Base-by-base conservation (phyloP, 2,888 invertebrate species). In the Mechanitis messenoides region DNA sequence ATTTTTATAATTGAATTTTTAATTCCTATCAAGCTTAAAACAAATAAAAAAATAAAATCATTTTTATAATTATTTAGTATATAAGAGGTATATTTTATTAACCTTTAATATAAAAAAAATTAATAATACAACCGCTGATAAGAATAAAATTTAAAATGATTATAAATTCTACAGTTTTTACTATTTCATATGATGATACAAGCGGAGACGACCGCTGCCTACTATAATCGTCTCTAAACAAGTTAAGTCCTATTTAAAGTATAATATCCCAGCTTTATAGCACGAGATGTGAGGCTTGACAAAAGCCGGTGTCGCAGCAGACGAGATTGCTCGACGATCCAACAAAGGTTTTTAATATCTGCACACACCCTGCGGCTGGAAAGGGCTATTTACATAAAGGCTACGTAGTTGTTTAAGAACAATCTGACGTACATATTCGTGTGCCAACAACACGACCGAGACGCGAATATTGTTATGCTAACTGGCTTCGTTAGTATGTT, bases 401-500 rank as follows among this genome's bases (percentile, higher is more conserved):
- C 84, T 79, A 78, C 79, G 83, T 75, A 73, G 74, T 84, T 83
- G 83, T 84, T 83, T 83, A 84, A 84, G 80, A 85, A 83, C 81
- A 83, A 82, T 80, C 81, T 78, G 70, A 73, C 76, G 75, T 76
- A 80, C 76, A 76, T 68, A 74, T 69, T 76, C 74, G 77, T 77
- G 78, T 78, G 72, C 65, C 68, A 70, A 69, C 73, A 70, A 75
- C 74, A 75, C 75, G 76, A 72, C 70, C 70, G 74, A 72, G 72
- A 75, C 77, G 81, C 78, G 88, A 88, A 89, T 88, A 87, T 88
- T 87, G 86, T 88, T 88, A 88, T 84, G 84, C 85, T 84, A 89
- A 87, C 87, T 82, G 86, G 77, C 85, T 85, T 89, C 89, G 88
- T 89, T 89, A 89, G 87, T 84, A 86, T 83, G 87, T 87, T 85